Evolutionary conservation across 2,888 invertebrate genomes (phyloP).

Genomic region (Drosophila macrospina): DNA sequence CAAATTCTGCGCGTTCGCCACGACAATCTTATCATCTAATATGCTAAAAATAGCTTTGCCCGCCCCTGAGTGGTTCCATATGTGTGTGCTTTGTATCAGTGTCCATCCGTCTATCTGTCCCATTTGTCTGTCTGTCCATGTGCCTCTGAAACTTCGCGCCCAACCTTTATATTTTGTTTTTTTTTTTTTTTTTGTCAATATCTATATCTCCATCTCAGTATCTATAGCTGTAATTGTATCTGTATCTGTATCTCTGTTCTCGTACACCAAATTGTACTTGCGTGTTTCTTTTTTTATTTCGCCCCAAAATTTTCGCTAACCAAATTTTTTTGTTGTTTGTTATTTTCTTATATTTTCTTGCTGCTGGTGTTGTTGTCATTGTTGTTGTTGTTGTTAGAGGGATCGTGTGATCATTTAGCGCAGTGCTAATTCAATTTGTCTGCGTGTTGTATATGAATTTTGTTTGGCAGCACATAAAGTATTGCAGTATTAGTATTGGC

Average conservation of each 20-base stretch:
- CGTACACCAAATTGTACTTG: slow-evolving; percentile 38
- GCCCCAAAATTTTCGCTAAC: slow-evolving; percentile 64
- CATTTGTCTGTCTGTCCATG: slow-evolving; percentile 19
- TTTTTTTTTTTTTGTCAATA: slow-evolving; percentile 31
- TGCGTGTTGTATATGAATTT: slow-evolving; percentile 40
- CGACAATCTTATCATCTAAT: slow-evolving; percentile 77
- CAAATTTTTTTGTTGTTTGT: slow-evolving; percentile 41
- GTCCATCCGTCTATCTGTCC: slow-evolving; percentile 12
- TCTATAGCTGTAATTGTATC: slow-evolving; percentile 31
- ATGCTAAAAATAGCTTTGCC: slow-evolving; percentile 68
- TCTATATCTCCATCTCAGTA: slow-evolving; percentile 35
- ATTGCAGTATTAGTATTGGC: slow-evolving; percentile 16
- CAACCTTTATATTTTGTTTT: slow-evolving; percentile 58
- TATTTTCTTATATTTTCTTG: slow-evolving; percentile 29
- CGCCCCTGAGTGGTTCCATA: slow-evolving; percentile 65
- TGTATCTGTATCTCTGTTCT: slow-evolving; percentile 36
- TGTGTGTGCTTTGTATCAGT: slow-evolving; percentile 19
- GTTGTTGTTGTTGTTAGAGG: slow-evolving; percentile 67
- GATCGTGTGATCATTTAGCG: slow-evolving; percentile 84
- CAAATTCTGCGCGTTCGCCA: slow-evolving; percentile 70
- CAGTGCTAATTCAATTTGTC: slow-evolving; percentile 78
- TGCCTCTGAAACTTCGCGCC: slow-evolving; percentile 58
- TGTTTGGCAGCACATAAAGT: slow-evolving; percentile 40
- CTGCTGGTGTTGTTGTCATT: slow-evolving; percentile 22
- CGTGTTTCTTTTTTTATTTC: slow-evolving; percentile 29